Conservation (phyloP, 2,888 invertebrate species). For the Orthosia incerta region DNA sequence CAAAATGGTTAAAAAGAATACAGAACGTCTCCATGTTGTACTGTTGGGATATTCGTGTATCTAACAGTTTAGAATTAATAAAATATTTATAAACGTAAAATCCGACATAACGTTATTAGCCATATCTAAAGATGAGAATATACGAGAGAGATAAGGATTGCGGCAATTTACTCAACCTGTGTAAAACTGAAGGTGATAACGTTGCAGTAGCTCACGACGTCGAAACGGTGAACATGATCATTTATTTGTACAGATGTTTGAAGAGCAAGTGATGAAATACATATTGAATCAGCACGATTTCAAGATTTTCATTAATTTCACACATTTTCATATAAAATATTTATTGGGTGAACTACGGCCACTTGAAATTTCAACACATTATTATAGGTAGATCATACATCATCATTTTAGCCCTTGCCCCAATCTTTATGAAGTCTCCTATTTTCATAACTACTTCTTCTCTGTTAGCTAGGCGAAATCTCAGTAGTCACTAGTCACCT, state of each 20-base stretch:
- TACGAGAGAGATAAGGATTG: constrained; percentile 27
- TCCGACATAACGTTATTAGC: constrained; percentile 9
- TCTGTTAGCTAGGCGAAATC: too few relatives aligned
- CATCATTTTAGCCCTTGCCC: too few relatives aligned
- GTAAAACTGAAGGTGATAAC: constrained; percentile 18
- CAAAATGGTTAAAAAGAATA: not conserved
- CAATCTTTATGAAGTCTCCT: too few relatives aligned
- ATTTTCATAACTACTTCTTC: too few relatives aligned
- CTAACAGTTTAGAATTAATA: constrained; percentile 9
- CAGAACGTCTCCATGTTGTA: not conserved
- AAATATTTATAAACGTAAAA: constrained; percentile 33
- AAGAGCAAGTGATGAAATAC: not conserved
- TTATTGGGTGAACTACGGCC: not conserved
- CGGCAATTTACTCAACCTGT: not conserved
- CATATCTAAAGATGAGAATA: constrained; percentile 10
- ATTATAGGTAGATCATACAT: too few relatives aligned
- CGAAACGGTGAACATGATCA: not conserved
- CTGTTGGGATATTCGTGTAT: constrained; percentile 3
- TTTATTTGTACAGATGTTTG: not conserved
- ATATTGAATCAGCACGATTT: not conserved
- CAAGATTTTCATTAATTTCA: not conserved
- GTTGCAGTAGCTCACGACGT: not conserved
- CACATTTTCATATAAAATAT: not conserved
- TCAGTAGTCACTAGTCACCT: too few relatives aligned
- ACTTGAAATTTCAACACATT: too few relatives aligned